phyloP scores from a whole-genome alignment of 2,888 invertebrate genomes.

The Cryptus viduatorius region DNA sequence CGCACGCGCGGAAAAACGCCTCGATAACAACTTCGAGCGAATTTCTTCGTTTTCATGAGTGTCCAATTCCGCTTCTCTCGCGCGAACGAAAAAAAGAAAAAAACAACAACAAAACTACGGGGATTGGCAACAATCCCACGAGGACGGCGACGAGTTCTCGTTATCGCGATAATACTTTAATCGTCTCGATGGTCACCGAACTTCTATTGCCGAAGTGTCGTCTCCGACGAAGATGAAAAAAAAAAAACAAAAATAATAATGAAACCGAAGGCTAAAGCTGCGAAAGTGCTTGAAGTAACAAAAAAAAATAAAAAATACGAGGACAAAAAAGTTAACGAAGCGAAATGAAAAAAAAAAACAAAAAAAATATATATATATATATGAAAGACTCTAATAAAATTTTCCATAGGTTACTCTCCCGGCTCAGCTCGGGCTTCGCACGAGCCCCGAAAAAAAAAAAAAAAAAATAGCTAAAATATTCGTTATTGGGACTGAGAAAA shows the following conservation, averaged over 20 bases:
- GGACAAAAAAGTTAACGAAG: conserved; percentile 11
- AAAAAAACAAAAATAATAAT: conserved; percentile 18
- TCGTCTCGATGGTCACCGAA: conserved; percentile 20
- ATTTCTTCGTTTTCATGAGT: conserved; percentile 16
- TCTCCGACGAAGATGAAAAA: conserved; percentile 5
- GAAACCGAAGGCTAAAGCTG: conserved; percentile 32
- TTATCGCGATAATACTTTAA: conserved; percentile 32
- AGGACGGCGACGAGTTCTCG: conserved; percentile 45
- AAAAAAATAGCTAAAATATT: conserved; percentile 56
- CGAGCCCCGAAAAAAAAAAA: conserved; percentile 55
- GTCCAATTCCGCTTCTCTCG: neutral
- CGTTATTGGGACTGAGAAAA: conserved; percentile 63
- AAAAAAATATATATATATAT: conserved; percentile 23
- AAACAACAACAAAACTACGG: neutral
- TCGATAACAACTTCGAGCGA: conserved; percentile 5
- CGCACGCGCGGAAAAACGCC: neutral
- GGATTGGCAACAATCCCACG: conserved; percentile 16
- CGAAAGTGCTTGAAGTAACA: conserved; percentile 62
- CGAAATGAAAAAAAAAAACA: neutral
- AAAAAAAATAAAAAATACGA: conserved; percentile 27
- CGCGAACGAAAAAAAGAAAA: neutral
- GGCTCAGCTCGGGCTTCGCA: conserved; percentile 68
- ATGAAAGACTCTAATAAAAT: conserved; percentile 71
- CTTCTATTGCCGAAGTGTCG: conserved; percentile 11
- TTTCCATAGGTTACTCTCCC: conserved; percentile 70